Evolutionary conservation across 2,888 invertebrate genomes (phyloP).

Genomic region (Galeopsomyia nigrocyanea): DNA sequence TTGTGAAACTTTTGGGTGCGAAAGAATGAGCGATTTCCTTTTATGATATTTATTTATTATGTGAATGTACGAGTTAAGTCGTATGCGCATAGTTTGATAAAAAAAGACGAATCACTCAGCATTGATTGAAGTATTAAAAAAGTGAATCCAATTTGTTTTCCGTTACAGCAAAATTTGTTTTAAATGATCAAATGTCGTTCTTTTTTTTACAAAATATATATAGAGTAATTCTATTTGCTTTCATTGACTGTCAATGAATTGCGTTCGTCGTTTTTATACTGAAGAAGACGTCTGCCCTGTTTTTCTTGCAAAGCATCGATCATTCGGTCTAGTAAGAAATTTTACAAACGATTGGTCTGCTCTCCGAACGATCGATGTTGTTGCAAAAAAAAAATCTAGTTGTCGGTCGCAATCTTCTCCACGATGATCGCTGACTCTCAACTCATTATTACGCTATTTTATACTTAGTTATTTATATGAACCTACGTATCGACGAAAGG

Average conservation of each 20-base stretch:
- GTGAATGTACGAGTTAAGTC: conserved; percentile 15
- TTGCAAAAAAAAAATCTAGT: background rate
- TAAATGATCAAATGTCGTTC: conserved; percentile 12
- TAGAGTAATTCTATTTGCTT: conserved; percentile 9
- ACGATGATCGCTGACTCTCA: conserved; percentile 5
- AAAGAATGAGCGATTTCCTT: conserved; percentile 20
- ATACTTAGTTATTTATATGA: conserved; percentile 36
- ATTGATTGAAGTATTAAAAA: conserved; percentile 1
- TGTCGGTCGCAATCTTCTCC: conserved; percentile 14
- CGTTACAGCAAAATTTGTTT: background rate
- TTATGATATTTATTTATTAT: conserved; percentile 27
- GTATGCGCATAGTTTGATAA: conserved; percentile 14
- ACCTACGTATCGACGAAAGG: conserved; percentile 34
- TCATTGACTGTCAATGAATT: conserved; percentile 21
- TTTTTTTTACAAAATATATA: conserved; percentile 30
- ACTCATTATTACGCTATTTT: conserved; percentile 21
- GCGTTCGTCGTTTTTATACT: conserved; percentile 4
- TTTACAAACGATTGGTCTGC: background rate
- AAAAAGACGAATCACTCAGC: conserved; percentile 17
- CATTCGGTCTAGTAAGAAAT: background rate
- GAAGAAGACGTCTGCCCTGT: background rate
- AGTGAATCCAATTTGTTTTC: background rate
- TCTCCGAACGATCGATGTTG: conserved; percentile 9
- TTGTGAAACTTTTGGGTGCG: conserved; percentile 10
- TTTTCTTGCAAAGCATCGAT: conserved; percentile 14